Conservation (phyloP, 1,140 invertebrate species). For the Aphelinus certus region DNA sequence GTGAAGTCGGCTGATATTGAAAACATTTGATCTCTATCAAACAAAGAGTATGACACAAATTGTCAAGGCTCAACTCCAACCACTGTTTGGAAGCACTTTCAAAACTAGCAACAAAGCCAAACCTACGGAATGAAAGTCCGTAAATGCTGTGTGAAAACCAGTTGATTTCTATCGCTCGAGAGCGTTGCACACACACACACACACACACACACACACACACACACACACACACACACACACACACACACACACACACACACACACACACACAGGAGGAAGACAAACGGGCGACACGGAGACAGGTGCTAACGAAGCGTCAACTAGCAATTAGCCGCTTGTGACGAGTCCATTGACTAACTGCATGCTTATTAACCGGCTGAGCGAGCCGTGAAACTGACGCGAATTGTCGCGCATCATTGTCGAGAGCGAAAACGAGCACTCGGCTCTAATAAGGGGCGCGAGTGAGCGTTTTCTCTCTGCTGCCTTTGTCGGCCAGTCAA, state of each 20-base stretch:
- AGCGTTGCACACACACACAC: too few relatives aligned
- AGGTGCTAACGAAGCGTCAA: conserved; percentile 26
- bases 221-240: background rate
- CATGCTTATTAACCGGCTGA: conserved; percentile 35
- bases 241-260: too few relatives aligned
- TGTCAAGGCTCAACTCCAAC: too few relatives aligned
- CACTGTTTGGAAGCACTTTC: too few relatives aligned
- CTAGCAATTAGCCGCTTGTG: conserved; percentile 24
- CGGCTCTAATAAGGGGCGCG: background rate
- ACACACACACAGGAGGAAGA: background rate
- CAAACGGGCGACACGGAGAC: background rate
- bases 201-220: background rate
- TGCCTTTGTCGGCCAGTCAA: conserved; percentile 23
- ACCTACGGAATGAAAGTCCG: too few relatives aligned
- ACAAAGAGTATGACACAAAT: too few relatives aligned
- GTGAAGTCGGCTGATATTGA: too few relatives aligned
- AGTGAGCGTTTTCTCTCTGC: conserved; percentile 7
- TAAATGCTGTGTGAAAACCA: too few relatives aligned
- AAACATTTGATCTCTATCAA: too few relatives aligned
- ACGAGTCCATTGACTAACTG: conserved; percentile 32
- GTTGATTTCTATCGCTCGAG: too few relatives aligned
- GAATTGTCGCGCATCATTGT: conserved; percentile 16
- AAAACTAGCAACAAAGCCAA: too few relatives aligned
- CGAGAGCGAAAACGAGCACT: conserved; percentile 10
- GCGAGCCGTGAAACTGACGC: conserved; percentile 34